Conservation (phyloP, 2,888 invertebrate species). For the Lasioglossum vierecki region DNA sequence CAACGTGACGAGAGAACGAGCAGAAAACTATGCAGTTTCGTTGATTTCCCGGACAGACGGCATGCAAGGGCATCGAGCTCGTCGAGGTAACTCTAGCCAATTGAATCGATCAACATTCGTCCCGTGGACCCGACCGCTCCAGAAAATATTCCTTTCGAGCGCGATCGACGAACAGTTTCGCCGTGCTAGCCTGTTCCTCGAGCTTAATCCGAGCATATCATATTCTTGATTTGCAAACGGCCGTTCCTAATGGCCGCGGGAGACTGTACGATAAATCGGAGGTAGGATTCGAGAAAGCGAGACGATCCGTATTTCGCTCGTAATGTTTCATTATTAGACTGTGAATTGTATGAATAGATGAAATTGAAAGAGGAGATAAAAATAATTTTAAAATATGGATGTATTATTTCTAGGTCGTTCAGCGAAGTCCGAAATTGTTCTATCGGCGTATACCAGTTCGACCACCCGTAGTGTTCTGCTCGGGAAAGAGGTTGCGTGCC, state of each 20-base stretch:
- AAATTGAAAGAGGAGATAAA: no score
- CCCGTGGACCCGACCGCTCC: conserved; percentile 36
- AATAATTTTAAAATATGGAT: no score
- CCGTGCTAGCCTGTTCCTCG: not conserved
- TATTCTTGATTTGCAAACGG: conserved; percentile 54
- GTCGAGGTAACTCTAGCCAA: conserved; percentile 54
- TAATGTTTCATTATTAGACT: not conserved
- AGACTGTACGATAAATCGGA: not conserved
- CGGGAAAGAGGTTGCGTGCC: not conserved
- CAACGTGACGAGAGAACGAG: conserved; percentile 29
- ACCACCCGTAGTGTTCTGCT: not conserved
- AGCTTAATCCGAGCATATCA: conserved; percentile 51
- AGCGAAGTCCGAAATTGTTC: not conserved
- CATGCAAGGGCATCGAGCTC: conserved; percentile 5
- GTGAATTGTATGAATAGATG: no score
- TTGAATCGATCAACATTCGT: conserved; percentile 70
- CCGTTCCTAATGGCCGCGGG: conserved; percentile 13
- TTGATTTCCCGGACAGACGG: conserved; percentile 19
- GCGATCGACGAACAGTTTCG: conserved; percentile 24
- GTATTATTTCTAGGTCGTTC: no score
- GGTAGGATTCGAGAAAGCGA: not conserved
- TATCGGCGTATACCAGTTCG: not conserved
- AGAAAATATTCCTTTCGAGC: conserved; percentile 44
- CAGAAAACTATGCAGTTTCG: conserved; percentile 7
- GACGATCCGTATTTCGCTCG: not conserved